Evolutionary conservation across 2,888 invertebrate genomes (phyloP).

Genomic region (Girardia tigrina): DNA sequence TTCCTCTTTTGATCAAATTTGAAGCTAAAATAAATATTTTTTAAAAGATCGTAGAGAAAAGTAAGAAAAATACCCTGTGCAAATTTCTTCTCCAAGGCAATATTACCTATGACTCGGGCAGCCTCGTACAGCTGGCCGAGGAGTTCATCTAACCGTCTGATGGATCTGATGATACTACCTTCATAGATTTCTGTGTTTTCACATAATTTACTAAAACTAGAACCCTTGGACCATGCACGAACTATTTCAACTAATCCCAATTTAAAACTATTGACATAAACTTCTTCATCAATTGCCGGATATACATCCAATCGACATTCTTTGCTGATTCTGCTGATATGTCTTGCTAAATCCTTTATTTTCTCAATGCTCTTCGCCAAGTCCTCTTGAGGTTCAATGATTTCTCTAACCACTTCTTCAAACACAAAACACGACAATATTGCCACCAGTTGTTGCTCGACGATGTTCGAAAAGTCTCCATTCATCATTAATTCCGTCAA

Average conservation of each 20-base stretch:
- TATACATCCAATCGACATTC: conserved; percentile 54
- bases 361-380: no score
- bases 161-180: conserved; percentile 72
- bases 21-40: conserved; percentile 51
- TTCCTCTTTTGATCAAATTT: conserved; percentile 81
- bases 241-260: conserved; percentile 94
- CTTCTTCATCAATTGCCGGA: conserved; percentile 75
- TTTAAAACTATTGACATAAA: conserved; percentile 77
- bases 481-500: conserved; percentile 95
- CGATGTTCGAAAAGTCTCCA: conserved; percentile 75
- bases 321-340: conserved; percentile 70
- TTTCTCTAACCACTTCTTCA: conserved; percentile 67
- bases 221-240: conserved; percentile 82
- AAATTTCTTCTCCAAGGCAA: conserved; percentile 85
- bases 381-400: conserved; percentile 72
- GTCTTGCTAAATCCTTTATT: conserved; percentile 50
- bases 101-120: conserved; percentile 86
- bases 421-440: conserved; percentile 52
- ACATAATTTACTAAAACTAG: conserved; percentile 75
- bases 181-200: conserved; percentile 91
- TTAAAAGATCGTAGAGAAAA: no score
- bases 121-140: conserved; percentile 85
- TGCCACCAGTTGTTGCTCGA: conserved; percentile 52
- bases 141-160: conserved; percentile 90
- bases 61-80: conserved; percentile 65